Conservation (phyloP, 2,888 invertebrate species). For the Gryllus longicercus region DNA sequence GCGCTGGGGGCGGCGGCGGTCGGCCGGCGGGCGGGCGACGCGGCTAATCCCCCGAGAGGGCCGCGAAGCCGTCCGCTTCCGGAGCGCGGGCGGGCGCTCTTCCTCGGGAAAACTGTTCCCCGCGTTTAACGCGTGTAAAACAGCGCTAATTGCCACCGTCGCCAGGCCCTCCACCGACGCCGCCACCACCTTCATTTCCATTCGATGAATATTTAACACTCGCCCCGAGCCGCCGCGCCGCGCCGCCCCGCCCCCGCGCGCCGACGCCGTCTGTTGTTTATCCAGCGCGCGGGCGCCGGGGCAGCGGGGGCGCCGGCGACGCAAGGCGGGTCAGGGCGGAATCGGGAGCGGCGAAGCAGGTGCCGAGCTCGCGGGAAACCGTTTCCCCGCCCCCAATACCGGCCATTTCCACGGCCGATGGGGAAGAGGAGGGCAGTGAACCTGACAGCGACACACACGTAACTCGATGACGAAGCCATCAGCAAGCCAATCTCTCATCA, state of each 20-base stretch:
- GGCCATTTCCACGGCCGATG: neutral
- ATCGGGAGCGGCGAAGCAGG: neutral
- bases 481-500: no score
- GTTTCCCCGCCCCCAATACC: neutral
- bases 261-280: neutral
- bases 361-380: neutral
- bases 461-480: neutral
- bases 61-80: no score
- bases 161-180: no score
- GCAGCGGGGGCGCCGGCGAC: no score
- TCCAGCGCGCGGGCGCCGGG: neutral
- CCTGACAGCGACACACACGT: neutral
- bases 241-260: neutral
- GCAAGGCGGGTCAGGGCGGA: no score
- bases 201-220: constrained; percentile 11
- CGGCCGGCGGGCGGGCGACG: no score
- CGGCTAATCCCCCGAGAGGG: no score
- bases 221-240: neutral
- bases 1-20: no score
- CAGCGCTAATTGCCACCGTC: neutral
- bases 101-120: neutral
- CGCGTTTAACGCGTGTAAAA: neutral
- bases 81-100: no score
- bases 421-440: neutral
- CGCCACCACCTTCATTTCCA: neutral